These are phyloP conservation scores for Drosophila jambulina DNA, from an alignment of 1,140 invertebrate genomes.

Conservation along the genomic window DNA sequence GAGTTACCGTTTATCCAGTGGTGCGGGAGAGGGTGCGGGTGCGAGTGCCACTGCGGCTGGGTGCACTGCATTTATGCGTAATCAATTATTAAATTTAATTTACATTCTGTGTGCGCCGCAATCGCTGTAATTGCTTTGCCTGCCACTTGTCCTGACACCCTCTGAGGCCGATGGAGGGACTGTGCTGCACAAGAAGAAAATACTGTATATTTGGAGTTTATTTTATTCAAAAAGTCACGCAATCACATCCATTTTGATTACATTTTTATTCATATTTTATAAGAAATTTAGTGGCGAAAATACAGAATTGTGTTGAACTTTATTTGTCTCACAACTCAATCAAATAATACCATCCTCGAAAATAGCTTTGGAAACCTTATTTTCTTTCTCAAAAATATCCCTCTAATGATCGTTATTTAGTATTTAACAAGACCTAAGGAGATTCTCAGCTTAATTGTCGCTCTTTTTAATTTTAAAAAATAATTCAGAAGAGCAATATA, in stretches of 20 bases:
- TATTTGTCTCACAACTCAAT: background rate
- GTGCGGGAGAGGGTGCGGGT: background rate
- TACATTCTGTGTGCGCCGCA: conserved; percentile 76
- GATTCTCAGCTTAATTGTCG: too few relatives aligned
- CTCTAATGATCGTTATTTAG: background rate
- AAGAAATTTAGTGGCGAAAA: background rate
- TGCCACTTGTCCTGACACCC: conserved; percentile 13
- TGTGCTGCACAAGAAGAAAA: conserved; percentile 8
- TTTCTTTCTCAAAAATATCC: background rate
- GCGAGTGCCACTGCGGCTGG: background rate
- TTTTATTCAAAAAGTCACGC: background rate
- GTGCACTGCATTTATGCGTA: conserved; percentile 63
- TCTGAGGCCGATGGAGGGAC: background rate
- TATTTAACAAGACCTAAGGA: too few relatives aligned
- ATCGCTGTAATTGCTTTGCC: conserved; percentile 76
- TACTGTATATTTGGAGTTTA: background rate
- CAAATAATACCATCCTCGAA: background rate
- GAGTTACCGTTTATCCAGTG: conserved; percentile 22
- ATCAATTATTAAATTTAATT: conserved; percentile 84
- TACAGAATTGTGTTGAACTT: background rate
- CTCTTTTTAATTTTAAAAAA: background rate
- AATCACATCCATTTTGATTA: background rate
- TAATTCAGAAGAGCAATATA: background rate
- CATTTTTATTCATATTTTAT: background rate
- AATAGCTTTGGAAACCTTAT: background rate